Conservation (phyloP, 2,888 invertebrate species). For the Ophonus ardosiacus region DNA sequence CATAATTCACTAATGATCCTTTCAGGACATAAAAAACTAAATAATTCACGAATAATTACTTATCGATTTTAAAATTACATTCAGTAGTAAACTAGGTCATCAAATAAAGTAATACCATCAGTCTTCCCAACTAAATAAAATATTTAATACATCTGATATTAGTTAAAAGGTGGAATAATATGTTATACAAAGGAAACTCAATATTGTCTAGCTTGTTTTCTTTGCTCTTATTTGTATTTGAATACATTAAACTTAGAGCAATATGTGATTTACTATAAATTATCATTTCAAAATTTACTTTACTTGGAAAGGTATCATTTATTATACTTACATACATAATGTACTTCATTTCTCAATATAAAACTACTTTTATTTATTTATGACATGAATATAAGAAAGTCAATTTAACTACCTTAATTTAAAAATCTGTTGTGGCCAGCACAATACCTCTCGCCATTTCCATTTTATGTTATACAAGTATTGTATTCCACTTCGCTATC, state of each 20-base stretch:
- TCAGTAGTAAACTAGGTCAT: conserved; percentile 48
- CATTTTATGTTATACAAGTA: too few relatives aligned
- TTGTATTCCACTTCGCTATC: too few relatives aligned
- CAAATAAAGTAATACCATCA: conserved; percentile 49
- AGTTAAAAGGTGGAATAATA: conserved; percentile 52
- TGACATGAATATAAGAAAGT: not conserved
- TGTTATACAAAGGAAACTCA: conserved; percentile 1
- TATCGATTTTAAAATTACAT: conserved; percentile 57
- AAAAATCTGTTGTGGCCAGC: too few relatives aligned
- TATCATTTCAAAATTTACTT: not conserved
- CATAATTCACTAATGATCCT: conserved; percentile 51
- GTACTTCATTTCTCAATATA: not conserved
- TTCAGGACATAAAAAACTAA: conserved; percentile 43
- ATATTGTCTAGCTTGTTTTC: not conserved
- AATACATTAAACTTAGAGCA: not conserved
- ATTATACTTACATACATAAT: too few relatives aligned
- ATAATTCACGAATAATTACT: conserved; percentile 55
- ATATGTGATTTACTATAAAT: not conserved
- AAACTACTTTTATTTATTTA: not conserved
- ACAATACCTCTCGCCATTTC: too few relatives aligned
- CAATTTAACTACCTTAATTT: not conserved
- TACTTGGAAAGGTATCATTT: not conserved
- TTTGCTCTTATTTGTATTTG: conserved; percentile 30
- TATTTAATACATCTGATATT: conserved; percentile 26
- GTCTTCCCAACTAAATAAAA: conserved; percentile 45